A percentile compares a stretch with the other conserved stretches of the same genome.
Evolutionary conservation across 2,113 vertebrate species (phyloP).

Genomic region (Microcebus griseorufus): DNA sequence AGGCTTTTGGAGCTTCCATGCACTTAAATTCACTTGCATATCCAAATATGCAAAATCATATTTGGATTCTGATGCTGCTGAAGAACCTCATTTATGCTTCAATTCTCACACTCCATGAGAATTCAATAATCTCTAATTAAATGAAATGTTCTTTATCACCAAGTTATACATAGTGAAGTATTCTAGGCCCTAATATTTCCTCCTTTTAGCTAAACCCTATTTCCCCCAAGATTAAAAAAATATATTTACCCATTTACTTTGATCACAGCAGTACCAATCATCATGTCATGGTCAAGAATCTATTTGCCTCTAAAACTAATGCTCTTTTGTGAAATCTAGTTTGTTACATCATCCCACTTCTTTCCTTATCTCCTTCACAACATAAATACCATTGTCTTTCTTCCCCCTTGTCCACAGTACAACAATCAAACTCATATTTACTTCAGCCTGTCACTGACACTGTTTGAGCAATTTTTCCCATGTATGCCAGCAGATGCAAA

Average conservation of each 20-base stretch:
- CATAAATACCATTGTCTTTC: not conserved
- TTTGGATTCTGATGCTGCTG: not conserved
- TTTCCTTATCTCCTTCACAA: not conserved
- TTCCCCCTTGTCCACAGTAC: not conserved
- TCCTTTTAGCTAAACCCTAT: not conserved
- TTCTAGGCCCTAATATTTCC: not conserved
- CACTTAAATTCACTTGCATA: not conserved
- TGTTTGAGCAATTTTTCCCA: not conserved
- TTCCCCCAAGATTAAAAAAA: not conserved
- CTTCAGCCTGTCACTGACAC: not conserved
- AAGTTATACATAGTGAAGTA: not conserved
- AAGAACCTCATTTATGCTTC: not conserved
- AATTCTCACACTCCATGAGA: not conserved
- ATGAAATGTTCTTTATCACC: not conserved
- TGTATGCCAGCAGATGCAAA: not conserved
- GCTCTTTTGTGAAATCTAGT: not conserved
- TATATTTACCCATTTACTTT: not conserved
- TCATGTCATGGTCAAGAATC: not conserved
- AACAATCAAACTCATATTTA: not conserved
- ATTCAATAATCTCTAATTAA: not conserved
- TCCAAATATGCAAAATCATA: no score
- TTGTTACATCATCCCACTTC: not conserved
- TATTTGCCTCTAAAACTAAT: not conserved
- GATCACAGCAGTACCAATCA: not conserved
- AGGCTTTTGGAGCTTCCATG: not conserved